Base-by-base conservation (phyloP, 2,113 vertebrate genomes). In the Strix aluco region DNA sequence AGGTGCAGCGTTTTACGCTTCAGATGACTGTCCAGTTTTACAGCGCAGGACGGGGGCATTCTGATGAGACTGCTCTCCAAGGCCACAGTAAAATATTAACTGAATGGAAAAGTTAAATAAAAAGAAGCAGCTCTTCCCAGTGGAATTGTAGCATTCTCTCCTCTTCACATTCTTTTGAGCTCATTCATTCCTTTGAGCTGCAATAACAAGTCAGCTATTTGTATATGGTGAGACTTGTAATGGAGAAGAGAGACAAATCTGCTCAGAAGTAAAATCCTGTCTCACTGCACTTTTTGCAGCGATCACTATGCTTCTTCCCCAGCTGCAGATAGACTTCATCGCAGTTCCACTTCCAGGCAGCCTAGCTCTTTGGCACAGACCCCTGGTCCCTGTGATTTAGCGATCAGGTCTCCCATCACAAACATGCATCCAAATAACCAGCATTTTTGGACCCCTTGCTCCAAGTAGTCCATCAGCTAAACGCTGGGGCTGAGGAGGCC, bases 111-210 rank as follows among this genome's bases (percentile, higher is more conserved):
- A 92, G 62, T 78, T 77, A 86, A 87, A 91, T 72, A 40, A 66
- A 87, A 87, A 94, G 71, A 46, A 90, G 66, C 77, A 69, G 88
- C 83, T 94, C 80, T 95, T 96, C 86, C 93, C 92, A 59, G 93
- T 63, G 86, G 83, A 90, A 93, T 38, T 84, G 90, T 92, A 66
- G 94, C 80, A 65, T 91, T 95, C 92, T 82, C 91, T 94, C 74
- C 85, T 93, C 61, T 77, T 92, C 73, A 6, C 92, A 89, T 96
- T 96, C 95, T 94, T 95, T 91, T 89, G 86, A 95, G 95, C 96
- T 94, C 95, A 82, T 97, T 97, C 97, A 94, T 94, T 97, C 91
- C 94, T 95, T 90, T 94, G 92, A 92, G 94, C 94, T 94, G 94
- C 88, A 89, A 54, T 94, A 96, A 94, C 86, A 97, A 97, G 88